These are phyloP conservation scores for Aepyceros melampus DNA, from an alignment of 2,113 vertebrate species.

Conservation along the genomic window DNA sequence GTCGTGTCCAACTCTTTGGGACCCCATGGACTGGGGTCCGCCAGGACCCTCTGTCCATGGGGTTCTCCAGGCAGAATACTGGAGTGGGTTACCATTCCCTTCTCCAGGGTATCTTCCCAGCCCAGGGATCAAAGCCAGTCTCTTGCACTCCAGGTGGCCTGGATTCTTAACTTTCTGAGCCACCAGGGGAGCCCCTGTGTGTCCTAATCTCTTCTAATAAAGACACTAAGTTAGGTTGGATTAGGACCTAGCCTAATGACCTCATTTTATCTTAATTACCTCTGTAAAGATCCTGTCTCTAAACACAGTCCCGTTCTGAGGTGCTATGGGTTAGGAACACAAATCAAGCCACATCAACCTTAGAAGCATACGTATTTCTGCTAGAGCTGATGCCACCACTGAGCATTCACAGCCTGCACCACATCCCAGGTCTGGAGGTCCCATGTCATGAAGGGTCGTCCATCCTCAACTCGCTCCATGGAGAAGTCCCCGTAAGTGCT, in stretches of 20 bases:
- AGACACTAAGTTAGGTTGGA: neutral
- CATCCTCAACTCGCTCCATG: neutral
- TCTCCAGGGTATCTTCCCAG: neutral
- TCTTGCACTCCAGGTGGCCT: neutral
- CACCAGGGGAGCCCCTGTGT: neutral
- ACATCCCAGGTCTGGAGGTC: neutral
- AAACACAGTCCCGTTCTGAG: neutral
- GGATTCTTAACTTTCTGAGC: neutral
- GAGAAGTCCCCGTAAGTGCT: neutral
- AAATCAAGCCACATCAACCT: neutral
- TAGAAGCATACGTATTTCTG: neutral
- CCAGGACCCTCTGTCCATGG: neutral
- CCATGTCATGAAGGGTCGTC: neutral
- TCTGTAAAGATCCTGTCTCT: neutral
- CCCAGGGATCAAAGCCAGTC: neutral
- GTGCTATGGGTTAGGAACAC: neutral
- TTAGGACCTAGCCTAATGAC: neutral
- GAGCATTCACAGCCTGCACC: neutral
- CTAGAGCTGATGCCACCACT: neutral
- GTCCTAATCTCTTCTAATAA: neutral
- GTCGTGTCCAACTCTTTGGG: neutral
- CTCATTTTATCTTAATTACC: neutral
- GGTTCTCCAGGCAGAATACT: neutral
- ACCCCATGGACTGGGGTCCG: neutral
- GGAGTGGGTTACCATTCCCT: neutral